These are phyloP conservation scores for Rhagonycha fulva DNA, from an alignment of 2,888 invertebrate genomes.

Conservation along the genomic window DNA sequence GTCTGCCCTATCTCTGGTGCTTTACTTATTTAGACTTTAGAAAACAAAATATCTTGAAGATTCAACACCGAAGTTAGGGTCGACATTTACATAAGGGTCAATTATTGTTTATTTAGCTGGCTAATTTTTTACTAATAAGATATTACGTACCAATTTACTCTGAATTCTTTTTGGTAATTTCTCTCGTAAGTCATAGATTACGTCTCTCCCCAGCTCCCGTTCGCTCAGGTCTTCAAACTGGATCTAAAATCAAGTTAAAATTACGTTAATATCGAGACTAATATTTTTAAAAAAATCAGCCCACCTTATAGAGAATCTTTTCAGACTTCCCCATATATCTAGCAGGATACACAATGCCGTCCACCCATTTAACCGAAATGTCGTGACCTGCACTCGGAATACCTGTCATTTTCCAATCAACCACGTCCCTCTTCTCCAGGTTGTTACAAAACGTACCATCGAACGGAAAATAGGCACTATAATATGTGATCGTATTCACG, in stretches of 20 bases:
- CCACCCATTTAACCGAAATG: slow-evolving; percentile 62
- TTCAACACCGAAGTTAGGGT: too few relatives aligned
- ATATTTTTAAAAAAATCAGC: neutral
- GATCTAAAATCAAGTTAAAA: slow-evolving; percentile 48
- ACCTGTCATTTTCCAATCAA: slow-evolving; percentile 45
- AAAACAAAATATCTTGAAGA: too few relatives aligned
- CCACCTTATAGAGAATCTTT: slow-evolving; percentile 26
- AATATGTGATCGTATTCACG: slow-evolving; percentile 57
- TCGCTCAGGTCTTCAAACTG: slow-evolving; percentile 58
- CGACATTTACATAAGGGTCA: too few relatives aligned
- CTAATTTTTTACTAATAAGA: neutral
- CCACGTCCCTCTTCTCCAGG: slow-evolving; percentile 60
- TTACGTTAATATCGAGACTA: neutral
- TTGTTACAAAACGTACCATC: slow-evolving; percentile 64
- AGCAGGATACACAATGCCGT: slow-evolving; percentile 48
- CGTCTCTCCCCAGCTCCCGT: slow-evolving; percentile 56
- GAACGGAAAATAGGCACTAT: slow-evolving; percentile 66
- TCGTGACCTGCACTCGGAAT: slow-evolving; percentile 55
- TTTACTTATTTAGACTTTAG: too few relatives aligned
- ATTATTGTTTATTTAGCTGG: neutral
- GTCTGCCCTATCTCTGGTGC: too few relatives aligned
- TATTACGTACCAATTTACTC: slow-evolving; percentile 15
- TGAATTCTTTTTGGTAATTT: slow-evolving; percentile 16
- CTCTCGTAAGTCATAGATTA: slow-evolving; percentile 33
- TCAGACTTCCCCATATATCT: slow-evolving; percentile 19